Percentiles rank a stretch among this genome's conserved stretches.
These are phyloP conservation scores for Pocota personata DNA, from an alignment of 2,888 invertebrate genomes.

Conservation along the genomic window DNA sequence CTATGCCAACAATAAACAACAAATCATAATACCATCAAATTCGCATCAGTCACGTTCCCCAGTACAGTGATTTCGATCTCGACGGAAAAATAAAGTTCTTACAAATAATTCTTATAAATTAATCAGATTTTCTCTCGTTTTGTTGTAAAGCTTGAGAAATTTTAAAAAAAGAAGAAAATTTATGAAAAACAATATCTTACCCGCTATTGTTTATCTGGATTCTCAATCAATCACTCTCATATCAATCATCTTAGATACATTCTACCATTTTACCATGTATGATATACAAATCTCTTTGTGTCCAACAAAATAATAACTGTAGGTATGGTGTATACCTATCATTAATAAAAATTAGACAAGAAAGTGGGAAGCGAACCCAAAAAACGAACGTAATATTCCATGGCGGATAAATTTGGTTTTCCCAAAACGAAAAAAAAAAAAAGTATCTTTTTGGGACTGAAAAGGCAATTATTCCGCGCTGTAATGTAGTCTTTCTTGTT, in stretches of 20 bases:
- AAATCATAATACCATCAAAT: constrained; percentile 21
- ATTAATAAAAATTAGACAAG: constrained; percentile 50
- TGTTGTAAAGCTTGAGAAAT: background rate
- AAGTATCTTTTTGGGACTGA: constrained; percentile 20
- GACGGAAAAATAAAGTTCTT: background rate
- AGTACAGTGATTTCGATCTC: constrained; percentile 6
- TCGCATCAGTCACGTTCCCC: constrained; percentile 22
- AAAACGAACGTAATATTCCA: background rate
- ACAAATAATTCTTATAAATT: constrained; percentile 11
- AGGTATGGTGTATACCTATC: constrained; percentile 6
- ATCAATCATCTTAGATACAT: constrained; percentile 32
- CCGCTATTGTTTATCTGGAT: background rate
- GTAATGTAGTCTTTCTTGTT: constrained; percentile 5
- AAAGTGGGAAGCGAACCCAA: constrained; percentile 1
- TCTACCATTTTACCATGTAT: background rate
- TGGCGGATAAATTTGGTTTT: background rate
- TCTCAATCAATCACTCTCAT: constrained; percentile 34
- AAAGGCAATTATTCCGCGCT: constrained; percentile 17
- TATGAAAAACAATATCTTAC: background rate
- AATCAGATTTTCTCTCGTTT: background rate
- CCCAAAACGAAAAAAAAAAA: background rate
- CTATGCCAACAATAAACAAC: background rate
- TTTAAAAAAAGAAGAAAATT: too few species aligned
- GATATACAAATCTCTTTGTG: constrained; percentile 32
- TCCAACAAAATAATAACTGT: background rate